Evolutionary conservation across 2,113 vertebrate genomes (phyloP), one percentile per base, ranked within the genome.

Genomic region (Lepisosteus oculatus): DNA sequence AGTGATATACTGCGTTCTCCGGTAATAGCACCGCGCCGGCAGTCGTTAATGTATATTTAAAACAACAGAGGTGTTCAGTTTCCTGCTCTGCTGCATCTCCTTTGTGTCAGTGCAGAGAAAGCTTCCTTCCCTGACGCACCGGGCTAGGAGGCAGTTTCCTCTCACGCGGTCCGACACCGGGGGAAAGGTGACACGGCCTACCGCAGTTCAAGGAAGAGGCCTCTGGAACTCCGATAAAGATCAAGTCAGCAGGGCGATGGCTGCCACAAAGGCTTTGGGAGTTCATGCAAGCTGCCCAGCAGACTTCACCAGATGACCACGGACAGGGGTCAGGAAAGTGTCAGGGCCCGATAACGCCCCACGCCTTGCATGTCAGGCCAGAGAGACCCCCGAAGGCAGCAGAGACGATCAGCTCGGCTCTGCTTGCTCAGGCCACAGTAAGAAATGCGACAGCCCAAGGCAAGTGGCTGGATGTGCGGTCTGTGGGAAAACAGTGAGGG

Each of bases 101-200:
- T 69, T 65, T 54, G 71, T 56, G 61, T 78, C 44, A 56, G 71
- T 67, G 64, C 29, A 43, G 42, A 63, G 43, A 41, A 65, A 54
- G 41, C 65, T 78, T 78, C 69, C 69, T 72, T 69, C 72, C 55
- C 15, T 67, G 66, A 65, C 54, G 14, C 64, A 54, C 66, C 69
- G 44, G 42, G 13, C 51, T 67, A 29, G 55, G 45, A 68, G 29
- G 65, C 54, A 57, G 67, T 71, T 72, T 74, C 76, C 76, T 72
- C 68, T 72, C 65, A 65, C 12, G 54, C 13, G 71, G 44, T 17
- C 47, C 47, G n/a, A 71, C 12, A 12, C 69, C 47, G 17, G 61
- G 17, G 68, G 6, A 76, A 55, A 15, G n/a, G 55, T 70, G 41
- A 44, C n/a, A 65, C n/a, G 42, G 62, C 8, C 29, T 29, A 29